phyloP scores from a whole-genome alignment of 2,888 invertebrate species.

The Pasiphila rectangulata region DNA sequence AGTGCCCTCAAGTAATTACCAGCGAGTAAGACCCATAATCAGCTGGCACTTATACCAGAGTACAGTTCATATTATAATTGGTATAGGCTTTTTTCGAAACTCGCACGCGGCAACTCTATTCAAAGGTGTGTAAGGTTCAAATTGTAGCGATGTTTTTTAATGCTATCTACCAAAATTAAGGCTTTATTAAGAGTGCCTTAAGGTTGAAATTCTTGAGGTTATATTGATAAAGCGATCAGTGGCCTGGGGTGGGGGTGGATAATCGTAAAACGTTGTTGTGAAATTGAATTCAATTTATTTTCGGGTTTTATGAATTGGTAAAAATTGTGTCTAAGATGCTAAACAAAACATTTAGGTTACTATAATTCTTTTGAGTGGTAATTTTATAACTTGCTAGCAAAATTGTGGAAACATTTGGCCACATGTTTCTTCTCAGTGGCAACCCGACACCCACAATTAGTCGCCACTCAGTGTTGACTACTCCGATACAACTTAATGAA shows the following conservation, averaged over 20 bases:
- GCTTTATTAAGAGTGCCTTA: constrained; percentile 2
- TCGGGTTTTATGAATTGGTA: constrained; percentile 10
- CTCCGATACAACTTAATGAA: constrained; percentile 25
- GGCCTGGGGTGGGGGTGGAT: constrained; percentile 28
- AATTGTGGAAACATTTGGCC: background rate
- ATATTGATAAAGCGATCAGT: constrained; percentile 36
- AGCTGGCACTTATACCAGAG: constrained; percentile 59
- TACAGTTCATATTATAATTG: constrained; percentile 69
- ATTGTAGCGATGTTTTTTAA: constrained; percentile 4
- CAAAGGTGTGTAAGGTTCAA: constrained; percentile 12
- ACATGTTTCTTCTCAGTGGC: constrained; percentile 19
- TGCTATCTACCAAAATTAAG: background rate
- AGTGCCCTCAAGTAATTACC: constrained; percentile 17
- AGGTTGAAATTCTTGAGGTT: constrained; percentile 14
- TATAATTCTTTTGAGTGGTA: background rate
- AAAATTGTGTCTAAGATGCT: too few relatives aligned
- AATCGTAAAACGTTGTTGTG: constrained; percentile 38
- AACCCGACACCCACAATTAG: constrained; percentile 32
- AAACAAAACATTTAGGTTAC: too few relatives aligned
- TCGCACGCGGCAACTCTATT: constrained; percentile 13
- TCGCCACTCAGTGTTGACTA: constrained; percentile 35
- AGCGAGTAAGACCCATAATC: constrained; percentile 45
- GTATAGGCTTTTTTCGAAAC: constrained; percentile 49
- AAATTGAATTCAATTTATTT: constrained; percentile 33
- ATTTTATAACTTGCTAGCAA: background rate